Evolutionary conservation across 2,113 vertebrate genomes (phyloP).

Genomic region (Trogon surrucura): DNA sequence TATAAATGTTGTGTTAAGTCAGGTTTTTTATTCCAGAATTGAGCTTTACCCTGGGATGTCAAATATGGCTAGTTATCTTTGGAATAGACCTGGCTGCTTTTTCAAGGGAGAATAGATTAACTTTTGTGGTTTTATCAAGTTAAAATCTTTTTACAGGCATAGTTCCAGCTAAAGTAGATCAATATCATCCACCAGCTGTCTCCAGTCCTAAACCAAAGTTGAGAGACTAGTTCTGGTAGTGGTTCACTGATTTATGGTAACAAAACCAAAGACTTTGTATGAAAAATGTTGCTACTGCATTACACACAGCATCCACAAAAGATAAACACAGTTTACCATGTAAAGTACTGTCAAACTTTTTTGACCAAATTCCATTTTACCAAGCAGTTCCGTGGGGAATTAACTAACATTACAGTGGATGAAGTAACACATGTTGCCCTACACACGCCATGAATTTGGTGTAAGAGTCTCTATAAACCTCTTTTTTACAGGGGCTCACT

Average conservation of each 20-base stretch:
- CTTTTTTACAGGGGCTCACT: background rate
- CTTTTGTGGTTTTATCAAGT: background rate
- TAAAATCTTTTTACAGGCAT: background rate
- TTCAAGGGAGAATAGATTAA: background rate
- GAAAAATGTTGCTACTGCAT: background rate
- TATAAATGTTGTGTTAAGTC: background rate
- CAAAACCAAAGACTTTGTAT: background rate
- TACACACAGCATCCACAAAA: background rate
- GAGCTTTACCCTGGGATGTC: background rate
- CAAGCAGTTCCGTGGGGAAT: background rate
- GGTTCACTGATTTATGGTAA: background rate
- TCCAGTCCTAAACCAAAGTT: background rate
- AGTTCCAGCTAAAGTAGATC: background rate
- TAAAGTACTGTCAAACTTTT: background rate
- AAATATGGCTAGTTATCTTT: background rate
- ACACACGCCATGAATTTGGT: background rate
- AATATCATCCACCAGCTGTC: background rate
- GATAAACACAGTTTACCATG: background rate
- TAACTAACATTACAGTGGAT: background rate
- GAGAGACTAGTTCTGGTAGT: background rate
- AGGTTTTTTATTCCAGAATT: background rate
- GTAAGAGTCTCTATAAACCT: background rate
- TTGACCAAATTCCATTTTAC: background rate
- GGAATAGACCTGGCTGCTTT: background rate
- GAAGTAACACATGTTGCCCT: background rate